Conservation (phyloP, 2,888 invertebrate genomes). For the Chrysolina americana region DNA sequence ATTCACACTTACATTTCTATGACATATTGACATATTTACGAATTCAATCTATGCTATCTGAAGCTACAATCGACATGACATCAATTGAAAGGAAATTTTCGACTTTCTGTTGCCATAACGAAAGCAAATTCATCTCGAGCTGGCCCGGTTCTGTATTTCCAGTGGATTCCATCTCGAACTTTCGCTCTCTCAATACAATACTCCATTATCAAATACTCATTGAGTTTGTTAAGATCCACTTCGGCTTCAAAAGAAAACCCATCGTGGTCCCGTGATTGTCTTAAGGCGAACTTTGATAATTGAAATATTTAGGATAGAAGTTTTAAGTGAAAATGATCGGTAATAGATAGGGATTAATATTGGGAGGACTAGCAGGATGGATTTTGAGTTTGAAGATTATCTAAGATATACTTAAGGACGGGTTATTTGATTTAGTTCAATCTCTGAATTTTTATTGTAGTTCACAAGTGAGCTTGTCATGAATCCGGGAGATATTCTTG, state of each 20-base stretch:
- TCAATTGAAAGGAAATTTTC: too few relatives aligned
- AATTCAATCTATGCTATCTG: too few relatives aligned
- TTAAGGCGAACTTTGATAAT: constrained; percentile 41
- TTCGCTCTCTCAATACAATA: constrained; percentile 31
- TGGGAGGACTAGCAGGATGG: neutral
- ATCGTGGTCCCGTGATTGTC: constrained; percentile 42
- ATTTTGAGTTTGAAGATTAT: neutral
- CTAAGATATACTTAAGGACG: neutral
- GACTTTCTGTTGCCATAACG: too few relatives aligned
- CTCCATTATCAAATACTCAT: constrained; percentile 50
- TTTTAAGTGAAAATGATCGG: neutral
- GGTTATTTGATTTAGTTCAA: too few relatives aligned
- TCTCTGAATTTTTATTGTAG: too few relatives aligned
- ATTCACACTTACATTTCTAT: too few relatives aligned
- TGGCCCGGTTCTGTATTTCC: neutral
- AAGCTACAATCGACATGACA: too few relatives aligned
- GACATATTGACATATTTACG: too few relatives aligned
- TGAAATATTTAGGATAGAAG: constrained; percentile 41
- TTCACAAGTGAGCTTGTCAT: too few relatives aligned
- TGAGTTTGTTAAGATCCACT: constrained; percentile 45
- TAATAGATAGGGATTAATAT: constrained; percentile 10
- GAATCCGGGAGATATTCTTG: too few relatives aligned
- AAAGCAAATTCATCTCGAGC: too few relatives aligned
- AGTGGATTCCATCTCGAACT: neutral
- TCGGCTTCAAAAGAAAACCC: constrained; percentile 44